A percentile compares a stretch with the other conserved stretches of the same genome.
Conservation (phyloP, 2,797 vertebrate genomes). For the Mus minutoides region DNA sequence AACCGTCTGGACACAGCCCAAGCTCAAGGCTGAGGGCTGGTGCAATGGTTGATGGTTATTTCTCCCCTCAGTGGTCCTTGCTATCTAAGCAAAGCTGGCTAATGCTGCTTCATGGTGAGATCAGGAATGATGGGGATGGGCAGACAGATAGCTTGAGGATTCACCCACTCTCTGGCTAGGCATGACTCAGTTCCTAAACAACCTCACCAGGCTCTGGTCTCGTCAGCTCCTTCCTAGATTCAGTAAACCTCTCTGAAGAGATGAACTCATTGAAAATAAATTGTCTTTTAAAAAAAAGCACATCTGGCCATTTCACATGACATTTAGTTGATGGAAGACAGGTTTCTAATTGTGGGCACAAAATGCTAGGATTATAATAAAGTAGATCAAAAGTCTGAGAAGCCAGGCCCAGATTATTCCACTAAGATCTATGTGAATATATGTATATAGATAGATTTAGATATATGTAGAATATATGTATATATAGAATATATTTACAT, state of each 20-base stretch:
- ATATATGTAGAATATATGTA: neutral
- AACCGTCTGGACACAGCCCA: neutral
- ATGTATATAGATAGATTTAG: neutral
- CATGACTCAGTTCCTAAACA: neutral
- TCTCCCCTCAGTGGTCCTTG: too few species aligned
- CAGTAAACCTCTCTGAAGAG: neutral
- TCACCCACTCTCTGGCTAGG: neutral
- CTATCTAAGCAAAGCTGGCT: neutral
- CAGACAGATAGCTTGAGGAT: neutral
- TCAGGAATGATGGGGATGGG: neutral
- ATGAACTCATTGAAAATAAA: neutral
- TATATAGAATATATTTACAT: neutral
- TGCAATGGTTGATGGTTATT: rapidly evolving
- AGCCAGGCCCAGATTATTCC: neutral
- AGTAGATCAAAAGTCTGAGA: neutral
- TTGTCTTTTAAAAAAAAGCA: neutral
- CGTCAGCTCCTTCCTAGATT: neutral
- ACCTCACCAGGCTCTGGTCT: neutral
- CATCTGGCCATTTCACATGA: neutral
- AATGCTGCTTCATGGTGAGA: rapidly evolving
- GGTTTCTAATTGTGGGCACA: neutral
- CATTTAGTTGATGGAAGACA: neutral
- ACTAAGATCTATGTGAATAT: neutral
- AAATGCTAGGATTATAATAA: neutral
- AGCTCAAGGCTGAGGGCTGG: neutral